These are phyloP conservation scores for Chrysolina americana DNA, from an alignment of 2,888 invertebrate species.

Conservation along the genomic window DNA sequence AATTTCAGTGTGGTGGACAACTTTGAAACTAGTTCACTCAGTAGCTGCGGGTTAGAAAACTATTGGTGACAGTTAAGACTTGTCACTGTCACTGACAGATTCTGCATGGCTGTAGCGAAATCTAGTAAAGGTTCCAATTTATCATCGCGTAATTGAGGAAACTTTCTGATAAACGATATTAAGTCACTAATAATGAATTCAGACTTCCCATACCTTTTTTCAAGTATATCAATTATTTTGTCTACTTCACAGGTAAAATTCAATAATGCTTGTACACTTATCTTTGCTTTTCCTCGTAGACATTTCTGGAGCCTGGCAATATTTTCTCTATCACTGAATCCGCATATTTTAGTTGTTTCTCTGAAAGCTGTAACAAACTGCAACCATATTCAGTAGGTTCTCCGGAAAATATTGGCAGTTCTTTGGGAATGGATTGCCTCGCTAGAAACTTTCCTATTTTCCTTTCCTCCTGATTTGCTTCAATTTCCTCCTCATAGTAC, in stretches of 20 bases:
- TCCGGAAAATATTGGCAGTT: constrained; percentile 14
- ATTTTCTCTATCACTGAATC: constrained; percentile 11
- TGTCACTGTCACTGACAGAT: not conserved
- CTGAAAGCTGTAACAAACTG: not conserved
- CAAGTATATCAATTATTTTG: constrained; percentile 24
- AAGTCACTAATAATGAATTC: constrained; percentile 15
- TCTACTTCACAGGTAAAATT: constrained; percentile 20
- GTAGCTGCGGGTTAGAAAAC: not conserved
- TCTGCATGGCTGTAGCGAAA: not conserved
- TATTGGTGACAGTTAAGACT: not conserved
- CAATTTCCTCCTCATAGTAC: not conserved
- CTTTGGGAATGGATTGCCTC: not conserved
- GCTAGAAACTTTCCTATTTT: constrained; percentile 3
- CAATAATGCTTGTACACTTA: constrained; percentile 3
- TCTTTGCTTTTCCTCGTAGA: not conserved
- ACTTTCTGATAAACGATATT: constrained; percentile 3
- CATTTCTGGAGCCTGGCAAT: not conserved
- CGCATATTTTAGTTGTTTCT: constrained; percentile 8
- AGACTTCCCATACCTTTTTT: constrained; percentile 20
- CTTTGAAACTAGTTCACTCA: not conserved
- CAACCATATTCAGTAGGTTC: not conserved
- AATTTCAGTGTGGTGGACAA: not conserved
- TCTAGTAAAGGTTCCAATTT: not conserved
- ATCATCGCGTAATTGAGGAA: constrained; percentile 1
- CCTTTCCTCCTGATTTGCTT: not conserved